A percentile compares a stretch with the other conserved stretches of the same genome.
These are phyloP conservation scores for Pachypeltis micranthus DNA, from an alignment of 1,140 invertebrate species.

Conservation along the genomic window DNA sequence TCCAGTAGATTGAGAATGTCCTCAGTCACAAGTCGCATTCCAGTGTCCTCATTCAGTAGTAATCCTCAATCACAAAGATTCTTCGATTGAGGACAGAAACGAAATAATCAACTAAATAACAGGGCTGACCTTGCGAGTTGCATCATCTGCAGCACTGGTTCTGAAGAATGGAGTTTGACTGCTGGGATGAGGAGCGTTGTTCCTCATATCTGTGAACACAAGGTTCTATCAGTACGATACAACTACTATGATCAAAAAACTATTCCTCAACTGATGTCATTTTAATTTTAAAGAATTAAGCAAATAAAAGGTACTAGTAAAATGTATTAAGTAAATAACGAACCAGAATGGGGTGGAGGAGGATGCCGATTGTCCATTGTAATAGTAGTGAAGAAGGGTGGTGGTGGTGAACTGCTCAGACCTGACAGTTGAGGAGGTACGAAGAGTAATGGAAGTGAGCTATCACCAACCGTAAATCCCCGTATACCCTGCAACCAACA, in stretches of 20 bases:
- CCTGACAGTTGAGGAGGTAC: neutral
- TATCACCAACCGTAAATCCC: neutral
- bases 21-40: too few species aligned
- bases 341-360: neutral
- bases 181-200: constrained; percentile 1
- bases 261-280: too few species aligned
- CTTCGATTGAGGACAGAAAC: too few species aligned
- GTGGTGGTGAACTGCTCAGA: neutral
- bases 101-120: too few species aligned
- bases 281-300: too few species aligned
- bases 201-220: neutral
- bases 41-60: too few species aligned
- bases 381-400: neutral
- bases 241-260: too few species aligned
- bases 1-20: too few species aligned
- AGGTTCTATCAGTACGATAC: too few species aligned
- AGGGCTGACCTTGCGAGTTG: neutral
- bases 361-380: neutral
- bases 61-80: too few species aligned
- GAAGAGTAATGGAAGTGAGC: neutral
- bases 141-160: neutral
- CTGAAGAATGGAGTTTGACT: neutral
- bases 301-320: too few species aligned
- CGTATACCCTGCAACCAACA: neutral
- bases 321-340: too few species aligned